Percentiles rank a stretch among this genome's conserved stretches.
Evolutionary conservation across 2,888 invertebrate species (phyloP).

Genomic region (Notodonta ziczac): DNA sequence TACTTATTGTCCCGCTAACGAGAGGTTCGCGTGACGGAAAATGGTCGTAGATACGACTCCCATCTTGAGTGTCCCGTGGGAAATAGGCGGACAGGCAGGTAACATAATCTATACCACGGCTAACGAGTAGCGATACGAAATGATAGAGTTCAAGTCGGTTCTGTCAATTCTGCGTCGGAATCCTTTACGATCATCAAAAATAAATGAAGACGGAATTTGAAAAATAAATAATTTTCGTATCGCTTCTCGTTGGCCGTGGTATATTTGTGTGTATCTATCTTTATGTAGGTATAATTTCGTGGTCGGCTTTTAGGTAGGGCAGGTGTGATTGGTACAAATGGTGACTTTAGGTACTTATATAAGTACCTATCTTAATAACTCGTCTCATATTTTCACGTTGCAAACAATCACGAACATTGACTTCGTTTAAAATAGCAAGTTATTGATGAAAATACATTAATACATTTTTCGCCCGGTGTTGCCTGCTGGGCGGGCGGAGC

Average conservation of each 20-base stretch:
- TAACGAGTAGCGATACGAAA: too few species aligned
- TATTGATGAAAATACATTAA: conserved; percentile 4
- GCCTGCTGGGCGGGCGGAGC: conserved; percentile 4
- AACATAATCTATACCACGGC: not conserved
- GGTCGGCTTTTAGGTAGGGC: not conserved
- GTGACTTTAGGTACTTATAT: too few species aligned
- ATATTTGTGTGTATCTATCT: not conserved
- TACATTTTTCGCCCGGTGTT: not conserved
- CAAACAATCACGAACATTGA: not conserved
- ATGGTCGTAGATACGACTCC: conserved; percentile 37
- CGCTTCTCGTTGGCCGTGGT: too few species aligned
- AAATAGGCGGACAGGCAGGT: conserved; percentile 9
- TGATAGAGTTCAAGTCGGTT: too few species aligned
- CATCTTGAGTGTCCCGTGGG: conserved; percentile 41
- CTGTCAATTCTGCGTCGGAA: too few species aligned
- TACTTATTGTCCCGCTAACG: conserved; percentile 53
- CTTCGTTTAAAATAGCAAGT: not conserved
- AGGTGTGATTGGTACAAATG: not conserved
- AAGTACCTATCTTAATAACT: too few species aligned
- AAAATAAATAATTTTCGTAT: too few species aligned
- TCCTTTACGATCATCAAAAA: too few species aligned
- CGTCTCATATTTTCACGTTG: not conserved
- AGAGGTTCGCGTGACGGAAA: conserved; percentile 56
- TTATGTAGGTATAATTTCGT: not conserved
- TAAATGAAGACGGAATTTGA: too few species aligned